These are phyloP conservation scores for Lissonota sp. DNA, from an alignment of 2,888 invertebrate species.

Conservation along the genomic window DNA sequence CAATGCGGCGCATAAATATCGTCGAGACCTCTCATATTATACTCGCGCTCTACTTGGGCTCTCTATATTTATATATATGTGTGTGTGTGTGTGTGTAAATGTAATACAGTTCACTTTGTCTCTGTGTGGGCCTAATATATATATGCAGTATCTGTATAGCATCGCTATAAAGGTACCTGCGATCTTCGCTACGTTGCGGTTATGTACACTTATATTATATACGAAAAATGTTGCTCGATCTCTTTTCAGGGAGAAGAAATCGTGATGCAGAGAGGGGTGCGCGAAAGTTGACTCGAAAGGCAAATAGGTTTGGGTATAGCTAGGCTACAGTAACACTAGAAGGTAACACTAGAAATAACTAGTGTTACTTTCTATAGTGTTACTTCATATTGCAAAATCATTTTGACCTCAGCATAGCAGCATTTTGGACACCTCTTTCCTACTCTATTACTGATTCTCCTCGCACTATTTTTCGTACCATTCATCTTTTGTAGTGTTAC, in stretches of 20 bases:
- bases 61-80: conserved; percentile 38
- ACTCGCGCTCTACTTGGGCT: conserved; percentile 64
- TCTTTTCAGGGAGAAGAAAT: conserved; percentile 25
- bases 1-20: conserved; percentile 84
- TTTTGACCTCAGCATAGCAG: no score
- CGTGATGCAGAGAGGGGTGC: conserved; percentile 43
- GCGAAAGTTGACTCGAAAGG: conserved; percentile 42
- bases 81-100: neutral
- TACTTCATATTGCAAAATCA: no score
- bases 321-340: no score
- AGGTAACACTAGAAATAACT: no score
- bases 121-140: conserved; percentile 67
- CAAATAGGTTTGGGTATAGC: no score
- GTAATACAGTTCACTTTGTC: conserved; percentile 56
- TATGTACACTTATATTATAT: conserved; percentile 40
- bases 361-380: no score
- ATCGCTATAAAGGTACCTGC: conserved; percentile 30
- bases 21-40: conserved; percentile 79
- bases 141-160: conserved; percentile 17
- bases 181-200: conserved; percentile 28
- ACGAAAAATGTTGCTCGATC: neutral
- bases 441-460: no score
- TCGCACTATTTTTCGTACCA: no score
- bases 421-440: no score
- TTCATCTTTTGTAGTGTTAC: no score